These are phyloP conservation scores for Hermodice carunculata DNA, from an alignment of 2,888 invertebrate species.

Conservation along the genomic window DNA sequence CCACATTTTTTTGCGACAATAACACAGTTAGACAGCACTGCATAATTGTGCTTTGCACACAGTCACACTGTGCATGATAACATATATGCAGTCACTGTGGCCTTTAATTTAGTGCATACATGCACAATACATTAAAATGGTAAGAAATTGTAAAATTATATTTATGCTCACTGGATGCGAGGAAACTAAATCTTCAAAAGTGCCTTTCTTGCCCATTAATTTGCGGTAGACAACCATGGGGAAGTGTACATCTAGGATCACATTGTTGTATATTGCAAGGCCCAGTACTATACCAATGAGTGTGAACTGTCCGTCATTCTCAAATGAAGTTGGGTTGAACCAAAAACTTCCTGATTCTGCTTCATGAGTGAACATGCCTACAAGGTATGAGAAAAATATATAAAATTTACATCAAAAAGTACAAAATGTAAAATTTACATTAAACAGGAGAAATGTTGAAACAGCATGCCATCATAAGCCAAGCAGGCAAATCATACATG, in stretches of 20 bases:
- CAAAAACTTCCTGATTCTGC: conserved; percentile 77
- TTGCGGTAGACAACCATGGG: conserved; percentile 97
- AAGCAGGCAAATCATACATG: no score
- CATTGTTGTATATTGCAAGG: conserved; percentile 95
- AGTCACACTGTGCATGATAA: no score
- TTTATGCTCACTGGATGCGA: conserved; percentile 83
- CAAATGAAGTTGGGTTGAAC: conserved; percentile 95
- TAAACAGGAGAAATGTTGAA: no score
- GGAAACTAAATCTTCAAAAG: conserved; percentile 88
- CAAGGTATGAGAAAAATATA: conserved; percentile 21
- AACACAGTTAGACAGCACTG: no score
- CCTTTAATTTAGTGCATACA: not conserved
- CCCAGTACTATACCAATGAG: conserved; percentile 94
- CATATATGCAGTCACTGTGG: not conserved
- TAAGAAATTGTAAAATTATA: not conserved
- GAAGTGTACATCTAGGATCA: conserved; percentile 93
- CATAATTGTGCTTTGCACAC: no score
- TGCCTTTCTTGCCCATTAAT: conserved; percentile 89
- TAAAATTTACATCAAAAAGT: not conserved
- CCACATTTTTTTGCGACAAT: not conserved
- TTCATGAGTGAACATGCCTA: conserved; percentile 74
- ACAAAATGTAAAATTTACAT: not conserved
- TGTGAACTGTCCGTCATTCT: conserved; percentile 94
- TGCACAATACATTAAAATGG: not conserved
- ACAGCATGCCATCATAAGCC: no score